Percentiles rank a stretch among this genome's conserved stretches.
These are phyloP conservation scores for Pristionchus japonicus DNA, from an alignment of 2,888 invertebrate genomes.

Conservation along the genomic window DNA sequence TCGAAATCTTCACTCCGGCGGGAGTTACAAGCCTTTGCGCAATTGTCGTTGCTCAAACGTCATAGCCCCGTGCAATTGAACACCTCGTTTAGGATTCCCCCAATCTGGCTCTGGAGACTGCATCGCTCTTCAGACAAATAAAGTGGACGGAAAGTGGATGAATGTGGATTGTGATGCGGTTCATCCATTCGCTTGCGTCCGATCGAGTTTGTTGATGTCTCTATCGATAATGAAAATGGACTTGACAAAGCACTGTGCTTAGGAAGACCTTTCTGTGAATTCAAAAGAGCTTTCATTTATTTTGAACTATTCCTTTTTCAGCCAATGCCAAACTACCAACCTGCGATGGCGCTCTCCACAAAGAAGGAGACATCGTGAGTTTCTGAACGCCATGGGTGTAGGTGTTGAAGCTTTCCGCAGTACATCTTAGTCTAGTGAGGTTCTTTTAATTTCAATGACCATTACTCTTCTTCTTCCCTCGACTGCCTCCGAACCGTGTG, in stretches of 20 bases:
- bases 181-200: not conserved
- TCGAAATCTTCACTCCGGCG: no score
- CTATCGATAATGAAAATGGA: no score
- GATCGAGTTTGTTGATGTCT: not conserved
- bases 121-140: not conserved
- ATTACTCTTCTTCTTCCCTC: not conserved
- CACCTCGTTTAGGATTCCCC: not conserved
- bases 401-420: no score
- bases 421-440: not conserved
- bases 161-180: not conserved
- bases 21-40: no score
- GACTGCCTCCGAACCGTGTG: not conserved
- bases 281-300: no score
- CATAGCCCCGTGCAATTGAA: no score
- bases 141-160: not conserved
- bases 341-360: not conserved
- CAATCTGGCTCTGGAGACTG: not conserved
- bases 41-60: no score
- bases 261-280: not conserved
- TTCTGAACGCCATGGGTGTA: no score
- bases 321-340: not conserved
- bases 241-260: no score
- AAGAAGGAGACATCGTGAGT: not conserved
- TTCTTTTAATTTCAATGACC: no score
- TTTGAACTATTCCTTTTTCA: no score